Percentiles rank a stretch among this genome's conserved stretches.
These are phyloP conservation scores for Brachirus orientalis DNA, from an alignment of 2,113 vertebrate species.

Conservation along the genomic window DNA sequence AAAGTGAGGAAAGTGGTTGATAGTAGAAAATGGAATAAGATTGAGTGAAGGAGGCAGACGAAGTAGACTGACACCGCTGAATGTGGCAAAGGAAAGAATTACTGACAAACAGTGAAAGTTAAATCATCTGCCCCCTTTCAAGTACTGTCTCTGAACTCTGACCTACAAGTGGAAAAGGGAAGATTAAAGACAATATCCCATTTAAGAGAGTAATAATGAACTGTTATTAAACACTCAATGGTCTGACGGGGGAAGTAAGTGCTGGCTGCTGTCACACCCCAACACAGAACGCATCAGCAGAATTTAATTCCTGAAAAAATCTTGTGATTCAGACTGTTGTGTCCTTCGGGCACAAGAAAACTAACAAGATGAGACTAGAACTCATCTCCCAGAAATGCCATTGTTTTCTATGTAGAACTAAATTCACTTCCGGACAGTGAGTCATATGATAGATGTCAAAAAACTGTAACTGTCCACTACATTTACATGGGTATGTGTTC, in stretches of 20 bases:
- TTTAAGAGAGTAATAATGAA: not conserved
- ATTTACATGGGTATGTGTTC: not conserved
- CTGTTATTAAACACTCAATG: not conserved
- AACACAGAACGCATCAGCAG: not conserved
- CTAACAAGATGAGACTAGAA: no score
- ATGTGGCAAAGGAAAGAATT: not conserved
- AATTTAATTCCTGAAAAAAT: not conserved
- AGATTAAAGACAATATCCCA: conserved; percentile 7
- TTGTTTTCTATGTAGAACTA: conserved; percentile 10
- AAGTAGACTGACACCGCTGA: not conserved
- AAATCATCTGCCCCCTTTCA: conserved; percentile 1
- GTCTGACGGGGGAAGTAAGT: conserved; percentile 5
- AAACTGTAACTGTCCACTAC: not conserved
- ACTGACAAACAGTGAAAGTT: not conserved
- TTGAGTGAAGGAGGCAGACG: not conserved
- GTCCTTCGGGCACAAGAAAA: not conserved
- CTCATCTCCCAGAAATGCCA: not conserved
- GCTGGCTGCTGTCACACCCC: not conserved
- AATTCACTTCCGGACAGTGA: conserved; percentile 10
- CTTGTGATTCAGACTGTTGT: not conserved
- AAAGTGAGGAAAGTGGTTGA: conserved; percentile 36
- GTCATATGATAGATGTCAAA: no score
- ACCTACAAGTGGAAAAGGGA: conserved; percentile 1
- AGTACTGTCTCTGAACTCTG: conserved; percentile 19
- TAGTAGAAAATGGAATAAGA: conserved; percentile 2